Conservation (phyloP, 2,113 vertebrate genomes). For the Leptobrachium ailaonicum region DNA sequence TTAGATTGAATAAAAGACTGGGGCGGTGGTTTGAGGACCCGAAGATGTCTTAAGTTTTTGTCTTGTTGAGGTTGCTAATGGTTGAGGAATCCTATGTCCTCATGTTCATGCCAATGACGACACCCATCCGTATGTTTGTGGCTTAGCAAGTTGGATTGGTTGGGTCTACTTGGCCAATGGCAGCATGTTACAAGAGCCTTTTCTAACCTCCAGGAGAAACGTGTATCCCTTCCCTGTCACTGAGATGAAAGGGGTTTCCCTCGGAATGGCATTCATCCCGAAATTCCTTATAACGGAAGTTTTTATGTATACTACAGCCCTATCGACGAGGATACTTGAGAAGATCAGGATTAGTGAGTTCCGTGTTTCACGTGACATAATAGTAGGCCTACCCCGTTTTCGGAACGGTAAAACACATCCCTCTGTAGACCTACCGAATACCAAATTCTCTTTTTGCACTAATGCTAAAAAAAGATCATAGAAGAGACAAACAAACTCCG, state of each 20-base stretch:
- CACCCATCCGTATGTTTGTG: slow-evolving; percentile 75
- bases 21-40: slow-evolving; percentile 65
- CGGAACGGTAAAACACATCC: slow-evolving; percentile 82
- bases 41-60: slow-evolving; percentile 81
- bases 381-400: slow-evolving; percentile 74
- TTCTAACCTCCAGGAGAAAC: slow-evolving; percentile 74
- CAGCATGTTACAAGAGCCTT: slow-evolving; percentile 74
- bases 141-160: slow-evolving; percentile 79
- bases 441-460: no score
- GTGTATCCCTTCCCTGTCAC: slow-evolving; percentile 74
- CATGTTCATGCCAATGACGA: slow-evolving; percentile 72
- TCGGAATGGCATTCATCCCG: slow-evolving; percentile 80
- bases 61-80: slow-evolving; percentile 74
- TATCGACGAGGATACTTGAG: slow-evolving; percentile 66
- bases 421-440: no score
- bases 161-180: slow-evolving; percentile 78
- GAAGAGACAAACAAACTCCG: no score
- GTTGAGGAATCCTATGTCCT: slow-evolving; percentile 75
- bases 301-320: slow-evolving; percentile 83
- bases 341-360: slow-evolving; percentile 80
- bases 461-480: no score
- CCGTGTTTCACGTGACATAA: slow-evolving; percentile 70
- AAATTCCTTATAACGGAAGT: slow-evolving; percentile 71
- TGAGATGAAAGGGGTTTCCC: slow-evolving; percentile 84
- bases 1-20: slow-evolving; percentile 66